phyloP scores from a whole-genome alignment of 2,797 vertebrate genomes.

The Carapus acus region DNA sequence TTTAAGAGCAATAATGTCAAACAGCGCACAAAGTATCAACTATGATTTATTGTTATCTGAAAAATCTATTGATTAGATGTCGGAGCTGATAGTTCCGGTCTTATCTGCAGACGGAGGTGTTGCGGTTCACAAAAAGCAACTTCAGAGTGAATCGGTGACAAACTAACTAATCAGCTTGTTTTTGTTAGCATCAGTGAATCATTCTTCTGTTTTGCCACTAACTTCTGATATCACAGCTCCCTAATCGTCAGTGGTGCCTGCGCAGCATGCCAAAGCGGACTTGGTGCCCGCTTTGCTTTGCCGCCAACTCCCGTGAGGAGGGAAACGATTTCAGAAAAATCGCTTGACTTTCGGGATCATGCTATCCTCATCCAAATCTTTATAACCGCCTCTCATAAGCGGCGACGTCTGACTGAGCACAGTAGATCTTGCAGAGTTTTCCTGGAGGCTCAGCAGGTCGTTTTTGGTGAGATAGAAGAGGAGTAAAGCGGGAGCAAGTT shows the following conservation, averaged over 20 bases:
- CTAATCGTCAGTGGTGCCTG: neutral
- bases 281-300: no score
- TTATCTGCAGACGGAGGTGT: neutral
- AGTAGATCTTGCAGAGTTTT: conserved; percentile 31
- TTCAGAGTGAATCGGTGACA: neutral
- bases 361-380: conserved; percentile 22
- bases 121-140: neutral
- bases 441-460: conserved; percentile 37
- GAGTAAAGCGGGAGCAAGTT: conserved; percentile 34
- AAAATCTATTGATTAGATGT: no score
- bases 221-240: neutral
- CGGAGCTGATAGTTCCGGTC: neutral
- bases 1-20: no score
- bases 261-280: neutral
- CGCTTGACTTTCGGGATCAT: conserved; percentile 2
- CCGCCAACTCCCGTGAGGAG: conserved; percentile 4
- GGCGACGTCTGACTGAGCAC: conserved; percentile 17
- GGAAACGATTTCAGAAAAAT: neutral
- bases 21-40: no score
- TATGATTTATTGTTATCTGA: no score
- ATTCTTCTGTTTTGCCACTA: conserved; percentile 3
- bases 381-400: conserved; percentile 19
- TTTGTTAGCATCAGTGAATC: conserved; percentile 7
- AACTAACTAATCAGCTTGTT: neutral
- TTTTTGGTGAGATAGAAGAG: conserved; percentile 49